Evolutionary conservation across 2,113 vertebrate species (phyloP), one percentile per base, ranked within the genome.

Genomic region (Desmodus rotundus): DNA sequence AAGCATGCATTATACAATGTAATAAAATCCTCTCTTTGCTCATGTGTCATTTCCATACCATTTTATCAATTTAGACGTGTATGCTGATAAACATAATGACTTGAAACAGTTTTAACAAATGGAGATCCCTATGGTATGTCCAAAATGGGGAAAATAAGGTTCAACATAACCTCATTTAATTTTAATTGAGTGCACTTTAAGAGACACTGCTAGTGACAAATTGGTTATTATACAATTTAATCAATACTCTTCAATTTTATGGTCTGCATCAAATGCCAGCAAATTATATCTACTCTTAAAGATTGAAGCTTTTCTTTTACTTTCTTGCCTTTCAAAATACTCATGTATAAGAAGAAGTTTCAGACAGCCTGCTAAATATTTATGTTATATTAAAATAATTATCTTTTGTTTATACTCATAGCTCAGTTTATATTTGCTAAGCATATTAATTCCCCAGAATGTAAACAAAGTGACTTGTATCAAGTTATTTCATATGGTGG

Each of bases 11-110:
- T 90, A 20, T 0, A 88, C 5, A 77, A 41, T 77, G 36, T 70
- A 67, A 41, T 88, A 91, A 78, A 92, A 41, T 56, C 47, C 85
- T 1, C 9, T 94, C 8, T 78, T 88, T 84, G 63, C 56, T 73
- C 85, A 61, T 54, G 20, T 65, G 77, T 45, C 3, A 70, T 63
- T 85, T 94, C 89, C 78, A 38, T 11, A 52, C 2, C 1, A 61
- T 70, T 91, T 89, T 94, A 65, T 89, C 91, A 43, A 83, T 77
- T 95, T 58, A 72, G 47, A 93, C 91, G 28, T 41, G 52, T 45
- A 50, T 38, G 76, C 31, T 89, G 41, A 95, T 82, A 28, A 95
- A 81, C 11, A 73, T 61, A 82, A 96, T 56, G 15, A 19, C 26
- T 94, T 89, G 14, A 9, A 91, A 58, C 14, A 78, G 56, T 95